A percentile compares a stretch with the other conserved stretches of the same genome.
Evolutionary conservation across 1,140 invertebrate genomes (phyloP).

Genomic region (Coptotermes formosanus): DNA sequence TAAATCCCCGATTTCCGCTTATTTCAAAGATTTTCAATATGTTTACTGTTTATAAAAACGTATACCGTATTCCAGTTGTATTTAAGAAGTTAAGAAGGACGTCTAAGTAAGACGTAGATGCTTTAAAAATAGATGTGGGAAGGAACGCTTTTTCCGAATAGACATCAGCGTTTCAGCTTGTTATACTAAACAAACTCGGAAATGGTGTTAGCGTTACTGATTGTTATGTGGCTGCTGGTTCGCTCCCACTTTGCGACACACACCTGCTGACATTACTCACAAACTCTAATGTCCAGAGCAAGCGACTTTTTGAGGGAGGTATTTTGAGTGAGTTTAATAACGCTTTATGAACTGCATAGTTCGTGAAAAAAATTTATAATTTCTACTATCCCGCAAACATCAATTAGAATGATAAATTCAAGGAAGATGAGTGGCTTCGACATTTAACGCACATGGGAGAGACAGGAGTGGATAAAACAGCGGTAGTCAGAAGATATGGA

Average conservation of each 20-base stretch:
- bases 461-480: too few species aligned
- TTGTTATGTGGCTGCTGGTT: not conserved
- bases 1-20: too few species aligned
- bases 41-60: not conserved
- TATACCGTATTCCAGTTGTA: not conserved
- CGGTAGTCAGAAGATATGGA: too few species aligned
- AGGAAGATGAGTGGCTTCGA: too few species aligned
- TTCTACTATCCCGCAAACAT: too few species aligned
- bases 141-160: not conserved
- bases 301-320: too few species aligned
- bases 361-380: too few species aligned
- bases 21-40: not conserved
- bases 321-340: too few species aligned
- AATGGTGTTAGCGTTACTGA: not conserved
- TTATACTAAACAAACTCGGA: not conserved
- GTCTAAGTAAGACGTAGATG: not conserved
- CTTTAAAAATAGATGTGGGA: not conserved
- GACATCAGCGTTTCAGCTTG: not conserved
- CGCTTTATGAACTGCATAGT: too few species aligned
- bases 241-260: not conserved
- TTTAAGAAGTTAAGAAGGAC: not conserved
- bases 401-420: too few species aligned
- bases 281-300: too few species aligned
- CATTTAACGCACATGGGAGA: too few species aligned
- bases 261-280: not conserved